Percentiles rank a stretch among this genome's conserved stretches.
Conservation (phyloP, 2,113 vertebrate species). For the Siniperca knerii region DNA sequence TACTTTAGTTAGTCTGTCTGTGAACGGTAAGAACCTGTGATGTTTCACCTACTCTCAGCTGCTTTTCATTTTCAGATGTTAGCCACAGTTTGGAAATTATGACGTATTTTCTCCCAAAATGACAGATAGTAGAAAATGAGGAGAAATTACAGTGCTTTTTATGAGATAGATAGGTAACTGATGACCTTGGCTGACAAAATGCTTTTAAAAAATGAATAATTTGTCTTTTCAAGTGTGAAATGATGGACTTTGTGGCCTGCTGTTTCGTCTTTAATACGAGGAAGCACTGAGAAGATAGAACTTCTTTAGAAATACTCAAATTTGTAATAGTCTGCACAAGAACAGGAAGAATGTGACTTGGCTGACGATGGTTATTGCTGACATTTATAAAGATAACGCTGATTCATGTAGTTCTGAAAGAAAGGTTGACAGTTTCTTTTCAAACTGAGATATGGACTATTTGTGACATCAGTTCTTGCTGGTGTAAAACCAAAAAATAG, state of each 20-base stretch:
- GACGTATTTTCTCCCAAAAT: conserved; percentile 3
- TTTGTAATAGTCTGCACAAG: background rate
- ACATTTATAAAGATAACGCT: conserved; percentile 14
- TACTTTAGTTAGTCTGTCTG: background rate
- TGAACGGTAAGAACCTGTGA: background rate
- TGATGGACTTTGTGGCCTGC: background rate
- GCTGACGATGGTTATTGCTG: conserved; percentile 15
- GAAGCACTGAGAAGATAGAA: background rate
- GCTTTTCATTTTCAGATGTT: background rate
- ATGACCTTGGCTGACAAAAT: conserved; percentile 13
- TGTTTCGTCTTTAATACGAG: background rate
- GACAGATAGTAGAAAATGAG: conserved; percentile 3
- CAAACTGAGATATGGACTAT: background rate
- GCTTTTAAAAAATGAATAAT: background rate
- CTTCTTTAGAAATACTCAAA: background rate
- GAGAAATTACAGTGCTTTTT: background rate
- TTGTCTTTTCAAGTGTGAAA: conserved; percentile 12
- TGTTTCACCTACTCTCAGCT: background rate
- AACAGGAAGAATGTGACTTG: background rate
- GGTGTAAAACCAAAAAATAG: background rate
- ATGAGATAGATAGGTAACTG: background rate
- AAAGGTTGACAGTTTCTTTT: conserved; percentile 26
- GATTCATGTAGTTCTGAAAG: conserved; percentile 17
- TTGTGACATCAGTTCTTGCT: background rate
- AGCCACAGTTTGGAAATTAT: background rate